Evolutionary conservation across 2,797 vertebrate genomes (phyloP), one percentile per base, ranked within the genome.

Genomic region (Poeciliopsis paucimaculata): DNA sequence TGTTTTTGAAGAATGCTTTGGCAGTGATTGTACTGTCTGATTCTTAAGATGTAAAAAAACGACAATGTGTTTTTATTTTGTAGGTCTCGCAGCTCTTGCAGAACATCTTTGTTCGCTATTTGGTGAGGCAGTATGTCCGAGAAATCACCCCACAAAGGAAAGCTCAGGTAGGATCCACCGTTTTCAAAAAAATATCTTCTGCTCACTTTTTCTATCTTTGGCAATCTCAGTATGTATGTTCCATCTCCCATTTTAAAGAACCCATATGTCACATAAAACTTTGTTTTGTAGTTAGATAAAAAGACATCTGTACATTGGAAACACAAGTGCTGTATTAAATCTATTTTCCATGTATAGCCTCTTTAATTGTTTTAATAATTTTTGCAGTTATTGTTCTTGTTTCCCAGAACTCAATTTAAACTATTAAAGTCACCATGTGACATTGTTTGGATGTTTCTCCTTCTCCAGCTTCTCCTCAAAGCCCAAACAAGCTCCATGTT

Each of bases 381-480:
- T n/a, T 66, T 70, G 9, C 23, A 43, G 4, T 20, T n/a, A 11
- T 9, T 39, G 20, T 43, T 70, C 41, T 26, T 68, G 4, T 26
- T 41, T 68, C 64, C 41, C 18, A 41, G 12, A 34, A 34, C 18
- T 64, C 16, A 39, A 23, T 20, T 70, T 43, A 70, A n/a, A 12
- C 31, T 11, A 66, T 39, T 36, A 39, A 70, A 70, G 39, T 70
- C 39, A 15, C 26, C 9, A 34, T 34, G 47, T 41, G 1, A 51
- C 43, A 41, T 34, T 75, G n/a, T 75, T 18, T 62, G 3, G 18
- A 6, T 34, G n/a, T 31, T 43, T 62, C 11, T 76, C 18, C 53
- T 6, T 85, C 86, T 85, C 7, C 87, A 99, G 98, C 90, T 99
- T 79, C 93, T 96, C 90, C 93, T 98, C 9, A 99, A 99, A 91